Evolutionary conservation across 64 coral and sea anemone genomes (phyloP), one percentile per base, ranked within the genome.

Genomic region (Platygyra sinensis): DNA sequence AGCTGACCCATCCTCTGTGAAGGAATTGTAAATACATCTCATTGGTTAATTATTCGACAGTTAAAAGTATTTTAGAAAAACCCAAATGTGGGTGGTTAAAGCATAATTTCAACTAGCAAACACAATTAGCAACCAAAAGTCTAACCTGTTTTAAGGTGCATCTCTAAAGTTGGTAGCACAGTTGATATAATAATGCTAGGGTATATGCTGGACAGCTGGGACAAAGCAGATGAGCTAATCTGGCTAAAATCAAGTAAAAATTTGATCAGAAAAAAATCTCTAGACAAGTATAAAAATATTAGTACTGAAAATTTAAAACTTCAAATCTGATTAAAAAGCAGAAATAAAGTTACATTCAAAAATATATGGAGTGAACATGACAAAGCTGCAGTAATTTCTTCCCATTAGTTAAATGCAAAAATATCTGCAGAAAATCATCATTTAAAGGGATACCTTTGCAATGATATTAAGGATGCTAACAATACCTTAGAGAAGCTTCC

Each of bases 201-300:
- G 18, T 71, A 80, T 12, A 52, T 63, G 27, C 30, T 83, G 25
- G 90, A 86, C 28, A 92, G 83, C 60, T 79, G 76, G 1, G 90
- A 74, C 30, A 92, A 52, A 14, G 90, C 90, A 77, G 83, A 24
- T 17, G 36, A 67, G 67, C 90, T 92, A 50, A 63, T 86, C 72
- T 79, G 90, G 62, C 90, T 92, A 24, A 36, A 71, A 87, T 87
- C 36, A 52, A 36, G 54, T n/a, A n/a, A 31, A 6, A n/a, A 9
- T 62, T 14, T 15, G 9, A 57, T 50, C 22, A 49, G 5, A 20
- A 22, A 10, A n/a, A 50, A 20, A 46, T 46, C 39, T 46, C 39
- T 46, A 46, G 33, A 36, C 33, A 36, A 36, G 39, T 46, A 46
- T 46, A 46, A 46, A 46, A 6, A 46, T 8, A 46, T 46, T 46